phyloP scores from a whole-genome alignment of 2,888 invertebrate species.

The Iphiclides podalirius region DNA sequence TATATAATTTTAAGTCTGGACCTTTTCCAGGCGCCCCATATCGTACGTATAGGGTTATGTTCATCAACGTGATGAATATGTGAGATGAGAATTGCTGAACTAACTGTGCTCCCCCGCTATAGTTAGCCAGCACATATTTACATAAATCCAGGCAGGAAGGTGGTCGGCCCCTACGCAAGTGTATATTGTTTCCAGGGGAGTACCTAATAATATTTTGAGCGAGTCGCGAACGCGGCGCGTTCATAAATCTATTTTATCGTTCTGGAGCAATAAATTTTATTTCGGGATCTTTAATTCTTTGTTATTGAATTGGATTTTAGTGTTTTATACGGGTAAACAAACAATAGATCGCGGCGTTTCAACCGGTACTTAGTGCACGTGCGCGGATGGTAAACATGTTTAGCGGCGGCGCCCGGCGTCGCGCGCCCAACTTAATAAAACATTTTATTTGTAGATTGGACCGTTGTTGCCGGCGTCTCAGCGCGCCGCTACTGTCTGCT shows the following conservation, averaged over 20 bases:
- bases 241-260: slow-evolving; percentile 81
- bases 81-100: no score
- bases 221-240: slow-evolving; percentile 52
- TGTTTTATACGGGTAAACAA: slow-evolving; percentile 80
- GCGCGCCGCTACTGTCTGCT: slow-evolving; percentile 66
- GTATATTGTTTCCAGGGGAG: slow-evolving; percentile 54
- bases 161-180: slow-evolving; percentile 26
- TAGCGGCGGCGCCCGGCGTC: slow-evolving; percentile 54
- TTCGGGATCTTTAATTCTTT: slow-evolving; percentile 81
- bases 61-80: no score
- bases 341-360: slow-evolving; percentile 73
- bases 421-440: slow-evolving; percentile 63
- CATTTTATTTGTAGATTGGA: slow-evolving; percentile 70
- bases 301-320: slow-evolving; percentile 81
- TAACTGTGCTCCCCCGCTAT: background rate
- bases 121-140: slow-evolving; percentile 30
- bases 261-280: slow-evolving; percentile 78
- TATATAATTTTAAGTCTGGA: no score
- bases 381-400: slow-evolving; percentile 61
- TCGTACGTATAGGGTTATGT: no score
- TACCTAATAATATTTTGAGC: slow-evolving; percentile 66
- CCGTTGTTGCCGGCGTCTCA: slow-evolving; percentile 55
- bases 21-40: no score
- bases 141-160: slow-evolving; percentile 31
- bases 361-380: slow-evolving; percentile 73